Base-by-base conservation (phyloP, 2,797 vertebrate genomes). In the Danio jaintianensis region DNA sequence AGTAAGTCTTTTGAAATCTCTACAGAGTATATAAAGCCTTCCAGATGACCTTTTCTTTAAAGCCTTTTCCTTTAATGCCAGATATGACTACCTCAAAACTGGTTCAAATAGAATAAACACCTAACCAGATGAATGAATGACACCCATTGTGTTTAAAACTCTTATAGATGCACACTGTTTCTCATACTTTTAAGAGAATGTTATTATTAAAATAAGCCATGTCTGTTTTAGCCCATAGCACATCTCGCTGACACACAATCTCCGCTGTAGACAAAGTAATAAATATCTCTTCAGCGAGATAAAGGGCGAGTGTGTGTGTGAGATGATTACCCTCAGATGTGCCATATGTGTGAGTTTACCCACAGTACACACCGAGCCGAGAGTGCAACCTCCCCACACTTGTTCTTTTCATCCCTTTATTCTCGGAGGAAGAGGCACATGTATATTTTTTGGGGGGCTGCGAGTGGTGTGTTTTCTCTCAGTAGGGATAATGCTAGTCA, bases 401-500 rank as follows among this genome's bases (percentile, higher is more conserved):
- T 72, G 62, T 66, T 55, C 59, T 63, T 80, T 85, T 80, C 73
- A 73, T 82, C 78, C 69, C 78, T 80, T 80, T 77, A 76, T 73
- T 79, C 74, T 76, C 47, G 48, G 40, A 52, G 59, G 63, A 86
- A 56, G 80, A 84, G 52, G 74, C 82, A 71, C 63, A 79, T 82
- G 74, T 84, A 71, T 86, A 84, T 81, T 86, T 86, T 84, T 75
- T n/a, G 69, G 79, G 78, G 63, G 81, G 64, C 64, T n/a, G 73
- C 67, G 77, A 82, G 80, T 78, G 83, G 75, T 79, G 82, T 82
- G 83, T 82, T 83, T 82, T 78, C 56, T 64, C 85, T 81, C 86
- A 69, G 79, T 82, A 86, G 91, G 91, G 88, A 90, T 90, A 93
- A 93, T 91, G 91, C 85, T 88, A 92, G 88, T 89, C 93, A 94